Conservation (phyloP, 2,888 invertebrate genomes). For the Hypselothyrea guttata region DNA sequence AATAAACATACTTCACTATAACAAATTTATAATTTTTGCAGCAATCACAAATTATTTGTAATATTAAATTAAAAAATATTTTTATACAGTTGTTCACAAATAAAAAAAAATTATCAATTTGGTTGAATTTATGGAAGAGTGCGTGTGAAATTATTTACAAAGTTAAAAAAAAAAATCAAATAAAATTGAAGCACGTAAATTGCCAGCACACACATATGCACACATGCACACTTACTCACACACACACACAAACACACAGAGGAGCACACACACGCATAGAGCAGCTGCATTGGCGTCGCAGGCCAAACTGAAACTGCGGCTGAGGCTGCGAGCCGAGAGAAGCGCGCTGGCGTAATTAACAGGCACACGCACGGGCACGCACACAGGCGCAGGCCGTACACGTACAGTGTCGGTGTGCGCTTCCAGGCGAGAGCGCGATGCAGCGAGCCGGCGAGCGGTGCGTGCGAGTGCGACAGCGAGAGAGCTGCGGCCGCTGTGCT, state of each 20-base stretch:
- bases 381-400: slow-evolving; percentile 27
- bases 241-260: slow-evolving; percentile 13
- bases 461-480: slow-evolving; percentile 13
- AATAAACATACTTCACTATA: too few relatives aligned
- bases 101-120: slow-evolving; percentile 1
- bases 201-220: slow-evolving; percentile 21
- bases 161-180: slow-evolving; percentile 27
- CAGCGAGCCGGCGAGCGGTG: not conserved
- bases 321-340: slow-evolving; percentile 34
- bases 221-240: slow-evolving; percentile 25
- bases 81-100: too few relatives aligned
- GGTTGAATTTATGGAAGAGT: slow-evolving; percentile 3
- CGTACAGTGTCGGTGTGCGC: slow-evolving; percentile 63
- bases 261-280: slow-evolving; percentile 17
- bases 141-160: slow-evolving; percentile 36
- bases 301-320: slow-evolving; percentile 65
- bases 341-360: slow-evolving; percentile 53
- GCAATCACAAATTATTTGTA: too few relatives aligned
- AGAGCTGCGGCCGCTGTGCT: slow-evolving; percentile 3
- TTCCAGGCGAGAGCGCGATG: slow-evolving; percentile 52
- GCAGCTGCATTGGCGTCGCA: slow-evolving; percentile 67
- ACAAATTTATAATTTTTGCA: too few relatives aligned
- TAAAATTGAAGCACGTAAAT: slow-evolving; percentile 48
- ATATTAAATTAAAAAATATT: too few relatives aligned
- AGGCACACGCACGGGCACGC: slow-evolving; percentile 17